These are phyloP conservation scores for Enteromius paludinosus DNA, from an alignment of 2,797 vertebrate species.

Conservation along the genomic window DNA sequence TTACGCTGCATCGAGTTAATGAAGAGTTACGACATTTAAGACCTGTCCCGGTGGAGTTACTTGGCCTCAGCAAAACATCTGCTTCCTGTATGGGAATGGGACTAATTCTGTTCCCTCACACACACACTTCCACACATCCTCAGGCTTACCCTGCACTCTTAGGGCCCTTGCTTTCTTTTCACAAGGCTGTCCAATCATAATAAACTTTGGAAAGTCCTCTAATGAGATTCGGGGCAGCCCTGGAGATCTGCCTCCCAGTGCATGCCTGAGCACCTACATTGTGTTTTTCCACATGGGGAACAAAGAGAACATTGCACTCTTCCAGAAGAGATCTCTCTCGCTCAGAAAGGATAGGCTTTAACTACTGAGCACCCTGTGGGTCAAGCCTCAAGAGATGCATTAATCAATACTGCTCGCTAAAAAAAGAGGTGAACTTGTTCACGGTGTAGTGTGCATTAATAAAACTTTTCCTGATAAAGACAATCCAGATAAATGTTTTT, in stretches of 20 bases:
- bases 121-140: conserved; percentile 36
- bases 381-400: conserved; percentile 29
- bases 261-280: conserved; percentile 57
- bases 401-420: conserved; percentile 20
- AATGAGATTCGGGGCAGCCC: conserved; percentile 60
- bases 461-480: not conserved
- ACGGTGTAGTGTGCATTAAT: not conserved
- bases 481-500: not conserved
- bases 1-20: conserved; percentile 40
- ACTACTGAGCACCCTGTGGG: conserved; percentile 37
- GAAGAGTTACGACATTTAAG: conserved; percentile 49
- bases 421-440: conserved; percentile 19
- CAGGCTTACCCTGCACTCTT: conserved; percentile 48
- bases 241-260: conserved; percentile 52
- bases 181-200: conserved; percentile 58
- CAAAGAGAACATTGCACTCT: conserved; percentile 54
- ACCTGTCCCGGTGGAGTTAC: conserved; percentile 58
- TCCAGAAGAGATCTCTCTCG: conserved; percentile 32
- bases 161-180: conserved; percentile 53
- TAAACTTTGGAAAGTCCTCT: conserved; percentile 60
- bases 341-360: conserved; percentile 35
- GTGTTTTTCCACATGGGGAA: conserved; percentile 63
- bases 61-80: conserved; percentile 64
- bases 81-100: conserved; percentile 63
- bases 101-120: conserved; percentile 55